Percentiles rank a stretch among this genome's conserved stretches.
Conservation (phyloP, 2,888 invertebrate genomes). For the Chymomyza procnemis region DNA sequence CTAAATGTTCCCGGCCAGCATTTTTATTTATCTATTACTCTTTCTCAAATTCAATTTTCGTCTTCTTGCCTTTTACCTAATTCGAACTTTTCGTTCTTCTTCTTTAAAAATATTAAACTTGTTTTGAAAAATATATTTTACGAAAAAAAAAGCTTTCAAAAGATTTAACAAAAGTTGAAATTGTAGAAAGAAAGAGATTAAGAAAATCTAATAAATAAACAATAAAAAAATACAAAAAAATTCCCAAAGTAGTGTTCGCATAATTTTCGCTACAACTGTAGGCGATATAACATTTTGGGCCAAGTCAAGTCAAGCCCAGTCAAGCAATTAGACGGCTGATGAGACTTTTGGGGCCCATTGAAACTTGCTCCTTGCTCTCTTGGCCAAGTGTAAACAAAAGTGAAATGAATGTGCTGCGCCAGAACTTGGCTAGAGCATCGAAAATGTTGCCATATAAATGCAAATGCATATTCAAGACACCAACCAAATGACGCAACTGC, state of each 20-base stretch:
- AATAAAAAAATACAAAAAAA: no score
- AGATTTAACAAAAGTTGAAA: no score
- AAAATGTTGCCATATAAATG: conserved; percentile 57
- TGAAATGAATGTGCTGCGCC: conserved; percentile 49
- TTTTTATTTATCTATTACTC: no score
- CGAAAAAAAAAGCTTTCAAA: no score
- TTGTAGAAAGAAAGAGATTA: no score
- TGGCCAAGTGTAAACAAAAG: conserved; percentile 52
- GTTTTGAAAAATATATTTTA: no score
- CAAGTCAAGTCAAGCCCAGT: not conserved
- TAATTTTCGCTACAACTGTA: not conserved
- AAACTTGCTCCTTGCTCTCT: conserved; percentile 12
- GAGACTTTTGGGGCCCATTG: conserved; percentile 4
- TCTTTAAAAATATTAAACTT: no score
- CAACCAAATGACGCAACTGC: not conserved
- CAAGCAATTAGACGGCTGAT: conserved; percentile 10
- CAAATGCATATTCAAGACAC: conserved; percentile 36
- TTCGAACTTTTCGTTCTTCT: no score
- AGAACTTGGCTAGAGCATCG: not conserved
- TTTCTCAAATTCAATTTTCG: no score
- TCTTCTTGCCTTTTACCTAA: no score
- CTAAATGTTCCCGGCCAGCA: no score
- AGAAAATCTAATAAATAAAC: no score
- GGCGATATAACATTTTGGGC: not conserved
- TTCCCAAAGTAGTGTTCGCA: conserved; percentile 13